phyloP scores from a whole-genome alignment of 2,113 vertebrate genomes.

The Rhabdornis inornatus region DNA sequence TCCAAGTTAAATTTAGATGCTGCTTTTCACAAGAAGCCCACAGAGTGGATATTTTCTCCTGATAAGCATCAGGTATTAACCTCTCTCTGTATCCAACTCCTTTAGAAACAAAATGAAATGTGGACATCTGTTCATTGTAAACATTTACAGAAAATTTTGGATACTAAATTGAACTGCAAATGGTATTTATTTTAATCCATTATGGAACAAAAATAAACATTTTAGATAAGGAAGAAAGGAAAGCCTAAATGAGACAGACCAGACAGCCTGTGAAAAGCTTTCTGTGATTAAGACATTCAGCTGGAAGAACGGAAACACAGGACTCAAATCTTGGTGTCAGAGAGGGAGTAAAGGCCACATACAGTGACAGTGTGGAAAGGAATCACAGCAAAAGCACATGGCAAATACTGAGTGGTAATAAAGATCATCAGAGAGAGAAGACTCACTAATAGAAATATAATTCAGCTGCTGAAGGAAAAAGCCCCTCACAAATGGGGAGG shows the following conservation, averaged over 20 bases:
- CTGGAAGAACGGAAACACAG: not conserved
- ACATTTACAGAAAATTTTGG: not conserved
- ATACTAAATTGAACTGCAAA: not conserved
- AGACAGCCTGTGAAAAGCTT: not conserved
- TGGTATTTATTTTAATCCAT: not conserved
- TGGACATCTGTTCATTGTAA: not conserved
- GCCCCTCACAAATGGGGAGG: not conserved
- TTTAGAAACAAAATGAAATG: not conserved
- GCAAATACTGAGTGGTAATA: not conserved
- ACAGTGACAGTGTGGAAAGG: not conserved
- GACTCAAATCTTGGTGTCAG: not conserved
- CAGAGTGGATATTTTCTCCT: slow-evolving; percentile 4
- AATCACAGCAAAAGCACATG: not conserved
- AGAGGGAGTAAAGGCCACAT: not conserved
- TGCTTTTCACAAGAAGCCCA: slow-evolving; percentile 7
- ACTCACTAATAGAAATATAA: not conserved
- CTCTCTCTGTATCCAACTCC: not conserved
- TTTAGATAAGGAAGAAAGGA: not conserved
- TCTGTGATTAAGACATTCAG: not conserved
- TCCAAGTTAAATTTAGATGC: not conserved
- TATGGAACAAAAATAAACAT: not conserved
- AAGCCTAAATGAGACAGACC: not conserved
- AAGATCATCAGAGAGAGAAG: not conserved
- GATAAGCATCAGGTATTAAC: slow-evolving; percentile 32
- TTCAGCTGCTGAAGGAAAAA: not conserved